Base-by-base conservation (phyloP, 2,797 vertebrate species). In the Chromobotia macracanthus region DNA sequence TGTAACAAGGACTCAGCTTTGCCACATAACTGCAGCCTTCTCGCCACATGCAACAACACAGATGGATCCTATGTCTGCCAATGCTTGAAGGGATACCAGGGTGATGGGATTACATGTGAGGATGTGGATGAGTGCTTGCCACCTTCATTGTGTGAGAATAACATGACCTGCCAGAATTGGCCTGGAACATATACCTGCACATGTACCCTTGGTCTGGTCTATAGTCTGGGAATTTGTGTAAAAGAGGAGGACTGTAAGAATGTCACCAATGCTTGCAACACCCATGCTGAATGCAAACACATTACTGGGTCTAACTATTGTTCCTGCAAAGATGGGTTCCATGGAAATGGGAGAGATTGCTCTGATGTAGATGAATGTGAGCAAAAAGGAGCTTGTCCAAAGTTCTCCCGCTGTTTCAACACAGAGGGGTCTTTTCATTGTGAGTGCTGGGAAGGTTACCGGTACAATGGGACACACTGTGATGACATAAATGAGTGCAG, bases 41-140 rank as follows among this genome's bases (percentile, higher is more conserved):
- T 88, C 23, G 94, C 92, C 8, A 56, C 76, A 19, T 95, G 95
- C 83, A 74, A 44, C 75, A 95, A 95, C 87, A 90, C 87, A 0
- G 66, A 91, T 0, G 93, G 93, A 0, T 95, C 94, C 35, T 94
- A 94, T 84, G 16, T n/a, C 58, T 95, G 95, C 78, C 82, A 53
- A 23, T 95, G 95, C 85, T 82, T 65, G 8, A 64, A 82, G 1
- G 94, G 95, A 64, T 95, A 93, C 84, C 83, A 55, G 13, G 94
- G 95, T 0, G 87, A 95, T 9, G 94, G 93, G 16, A 88, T 91
- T 77, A 48, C 67, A 18, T 95, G 95, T 61, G 70, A 84, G 8
- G 95, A 95, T 78, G 82, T 91, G 18, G 88, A 95, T 75, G 95
- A 95, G 88, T 95, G 95, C 79, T 81, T 85, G 23, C 25, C 71